These are phyloP conservation scores for Gnatocerus cornutus DNA, from an alignment of 2,888 invertebrate species.

Conservation along the genomic window DNA sequence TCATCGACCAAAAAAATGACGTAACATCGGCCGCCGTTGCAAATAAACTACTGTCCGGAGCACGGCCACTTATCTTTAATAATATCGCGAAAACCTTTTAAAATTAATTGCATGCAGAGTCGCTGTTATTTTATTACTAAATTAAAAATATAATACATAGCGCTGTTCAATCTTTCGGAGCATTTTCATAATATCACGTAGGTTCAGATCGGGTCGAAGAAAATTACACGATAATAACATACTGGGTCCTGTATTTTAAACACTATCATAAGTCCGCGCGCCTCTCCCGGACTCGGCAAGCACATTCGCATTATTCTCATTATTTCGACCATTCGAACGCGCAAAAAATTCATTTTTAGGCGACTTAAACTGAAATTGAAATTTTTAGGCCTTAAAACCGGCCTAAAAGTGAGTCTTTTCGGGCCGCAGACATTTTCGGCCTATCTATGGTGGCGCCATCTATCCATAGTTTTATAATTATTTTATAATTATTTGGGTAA, in stretches of 20 bases:
- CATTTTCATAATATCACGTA: conserved; percentile 64
- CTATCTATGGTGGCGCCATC: too few relatives aligned
- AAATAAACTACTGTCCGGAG: conserved; percentile 52
- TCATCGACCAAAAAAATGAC: conserved; percentile 39
- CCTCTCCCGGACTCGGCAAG: conserved; percentile 33
- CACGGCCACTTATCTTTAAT: conserved; percentile 69
- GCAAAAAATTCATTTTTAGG: conserved; percentile 32
- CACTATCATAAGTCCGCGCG: conserved; percentile 58
- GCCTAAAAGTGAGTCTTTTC: too few relatives aligned
- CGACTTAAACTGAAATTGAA: too few relatives aligned
- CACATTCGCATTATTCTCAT: conserved; percentile 36
- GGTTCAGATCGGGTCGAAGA: conserved; percentile 57
- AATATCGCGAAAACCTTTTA: conserved; percentile 70
- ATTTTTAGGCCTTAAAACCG: too few relatives aligned
- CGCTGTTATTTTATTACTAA: conserved; percentile 69
- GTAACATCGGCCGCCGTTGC: conserved; percentile 21
- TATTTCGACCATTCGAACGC: conserved; percentile 23
- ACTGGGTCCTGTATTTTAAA: conserved; percentile 63
- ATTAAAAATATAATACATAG: conserved; percentile 66
- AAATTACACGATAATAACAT: conserved; percentile 68
- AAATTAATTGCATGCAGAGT: conserved; percentile 69
- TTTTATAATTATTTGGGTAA: too few relatives aligned
- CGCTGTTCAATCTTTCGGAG: conserved; percentile 61
- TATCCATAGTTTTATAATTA: too few relatives aligned
- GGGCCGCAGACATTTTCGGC: too few relatives aligned